Conservation (phyloP, 2,797 vertebrate species). For the Anolis apletophallus region DNA sequence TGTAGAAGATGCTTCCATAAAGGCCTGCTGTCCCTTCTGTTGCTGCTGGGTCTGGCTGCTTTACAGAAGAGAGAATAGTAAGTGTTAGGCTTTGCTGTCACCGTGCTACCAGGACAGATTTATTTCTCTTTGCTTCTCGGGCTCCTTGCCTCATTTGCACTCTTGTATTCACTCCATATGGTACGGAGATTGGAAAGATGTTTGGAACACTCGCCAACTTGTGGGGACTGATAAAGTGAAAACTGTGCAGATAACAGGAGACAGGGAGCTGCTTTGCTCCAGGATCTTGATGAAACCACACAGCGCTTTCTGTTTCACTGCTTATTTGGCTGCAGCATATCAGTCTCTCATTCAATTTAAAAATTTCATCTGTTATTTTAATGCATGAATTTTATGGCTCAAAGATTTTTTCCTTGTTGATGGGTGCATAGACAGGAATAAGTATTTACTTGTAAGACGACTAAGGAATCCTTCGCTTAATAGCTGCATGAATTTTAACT, state of each 20-base stretch:
- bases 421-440: background rate
- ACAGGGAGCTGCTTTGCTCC: background rate
- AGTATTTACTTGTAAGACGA: background rate
- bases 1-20: background rate
- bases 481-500: background rate
- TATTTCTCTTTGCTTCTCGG: slow-evolving; percentile 40
- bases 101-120: slow-evolving; percentile 26
- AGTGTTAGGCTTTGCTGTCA: accelerated
- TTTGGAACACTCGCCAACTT: slow-evolving; percentile 23
- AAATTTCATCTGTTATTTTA: background rate
- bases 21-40: background rate
- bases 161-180: slow-evolving; percentile 45
- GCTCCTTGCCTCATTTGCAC: slow-evolving; percentile 60
- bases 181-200: slow-evolving; percentile 25
- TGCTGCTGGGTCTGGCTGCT: slow-evolving; percentile 22
- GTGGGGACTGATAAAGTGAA: slow-evolving; percentile 11
- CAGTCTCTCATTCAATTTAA: background rate
- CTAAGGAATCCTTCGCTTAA: background rate
- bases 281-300: background rate
- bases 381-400: background rate
- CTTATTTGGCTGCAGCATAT: slow-evolving; percentile 36
- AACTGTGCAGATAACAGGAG: slow-evolving; percentile 6
- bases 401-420: background rate
- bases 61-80: background rate
- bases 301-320: slow-evolving; percentile 30